These are phyloP conservation scores for Phalloptychus januarius DNA, from an alignment of 2,797 vertebrate genomes.

Conservation along the genomic window DNA sequence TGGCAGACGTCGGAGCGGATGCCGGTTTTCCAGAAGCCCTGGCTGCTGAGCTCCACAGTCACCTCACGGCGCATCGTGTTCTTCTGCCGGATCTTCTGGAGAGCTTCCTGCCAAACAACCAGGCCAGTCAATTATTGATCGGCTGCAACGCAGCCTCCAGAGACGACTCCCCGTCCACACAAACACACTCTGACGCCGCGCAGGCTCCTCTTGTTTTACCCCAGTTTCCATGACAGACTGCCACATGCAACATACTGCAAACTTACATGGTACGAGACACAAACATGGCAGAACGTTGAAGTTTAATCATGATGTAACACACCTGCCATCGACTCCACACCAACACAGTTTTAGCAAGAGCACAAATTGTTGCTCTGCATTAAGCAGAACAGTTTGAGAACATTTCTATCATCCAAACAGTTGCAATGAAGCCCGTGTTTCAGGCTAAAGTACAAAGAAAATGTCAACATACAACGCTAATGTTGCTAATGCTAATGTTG, in stretches of 20 bases:
- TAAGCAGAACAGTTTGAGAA: background rate
- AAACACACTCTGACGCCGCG: background rate
- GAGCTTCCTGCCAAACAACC: conserved; percentile 86
- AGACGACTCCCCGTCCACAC: conserved; percentile 48
- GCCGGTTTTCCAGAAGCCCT: conserved; percentile 98
- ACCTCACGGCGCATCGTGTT: conserved; percentile 99
- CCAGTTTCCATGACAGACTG: conserved; percentile 24
- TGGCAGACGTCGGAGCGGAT: conserved; percentile 98
- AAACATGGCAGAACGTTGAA: conserved; percentile 20
- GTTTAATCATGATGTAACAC: background rate
- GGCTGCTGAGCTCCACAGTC: conserved; percentile 97
- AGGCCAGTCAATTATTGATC: conserved; percentile 72
- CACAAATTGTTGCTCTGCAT: background rate
- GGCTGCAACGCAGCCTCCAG: conserved; percentile 41
- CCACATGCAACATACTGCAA: conserved; percentile 66
- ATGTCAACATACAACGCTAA: too few species aligned
- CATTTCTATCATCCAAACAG: background rate
- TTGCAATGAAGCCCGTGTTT: background rate
- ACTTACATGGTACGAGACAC: conserved; percentile 25
- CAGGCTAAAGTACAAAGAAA: background rate
- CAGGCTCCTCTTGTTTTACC: background rate
- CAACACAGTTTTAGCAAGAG: background rate
- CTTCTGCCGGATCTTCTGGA: conserved; percentile 99
- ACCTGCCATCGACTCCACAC: background rate
- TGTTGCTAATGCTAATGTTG: too few species aligned